Conservation (phyloP, 2,888 invertebrate species). For the Polyommatus iphigenia region DNA sequence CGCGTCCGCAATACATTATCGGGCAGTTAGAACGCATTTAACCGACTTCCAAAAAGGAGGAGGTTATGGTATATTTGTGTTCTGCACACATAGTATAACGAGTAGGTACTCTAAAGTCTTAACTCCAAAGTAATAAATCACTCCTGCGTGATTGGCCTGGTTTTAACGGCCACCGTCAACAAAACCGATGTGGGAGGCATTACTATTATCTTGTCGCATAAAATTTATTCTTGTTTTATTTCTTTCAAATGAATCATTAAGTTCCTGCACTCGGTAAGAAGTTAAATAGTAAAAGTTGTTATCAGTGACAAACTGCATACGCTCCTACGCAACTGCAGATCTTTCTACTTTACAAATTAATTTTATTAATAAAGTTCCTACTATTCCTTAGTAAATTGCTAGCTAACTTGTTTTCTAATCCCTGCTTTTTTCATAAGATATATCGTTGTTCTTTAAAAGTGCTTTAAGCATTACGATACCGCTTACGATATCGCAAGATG, state of each 20-base stretch:
- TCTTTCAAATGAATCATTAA: background rate
- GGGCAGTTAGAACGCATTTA: too few species aligned
- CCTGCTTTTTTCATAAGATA: background rate
- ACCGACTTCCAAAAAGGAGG: too few species aligned
- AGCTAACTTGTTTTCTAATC: slow-evolving; percentile 3
- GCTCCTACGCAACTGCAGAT: slow-evolving; percentile 9
- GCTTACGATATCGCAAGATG: too few species aligned
- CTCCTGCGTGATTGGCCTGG: too few species aligned
- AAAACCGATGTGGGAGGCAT: too few species aligned
- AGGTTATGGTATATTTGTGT: too few species aligned
- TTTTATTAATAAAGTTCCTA: slow-evolving; percentile 11
- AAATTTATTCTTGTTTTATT: background rate
- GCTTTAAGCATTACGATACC: background rate
- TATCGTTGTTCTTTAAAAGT: background rate
- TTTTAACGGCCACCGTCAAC: too few species aligned
- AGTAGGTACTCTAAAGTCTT: too few species aligned
- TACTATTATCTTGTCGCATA: background rate
- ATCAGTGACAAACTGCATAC: background rate
- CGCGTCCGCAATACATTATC: too few species aligned
- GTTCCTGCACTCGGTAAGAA: background rate
- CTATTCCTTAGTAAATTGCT: background rate
- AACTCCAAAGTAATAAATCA: too few species aligned
- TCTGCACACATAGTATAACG: too few species aligned
- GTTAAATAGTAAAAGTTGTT: slow-evolving; percentile 6
- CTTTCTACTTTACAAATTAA: slow-evolving; percentile 8